Percentiles rank a stretch among this genome's conserved stretches.
These are phyloP conservation scores for Speoplatyrhinus poulsoni DNA, from an alignment of 2,113 vertebrate species.

Conservation along the genomic window DNA sequence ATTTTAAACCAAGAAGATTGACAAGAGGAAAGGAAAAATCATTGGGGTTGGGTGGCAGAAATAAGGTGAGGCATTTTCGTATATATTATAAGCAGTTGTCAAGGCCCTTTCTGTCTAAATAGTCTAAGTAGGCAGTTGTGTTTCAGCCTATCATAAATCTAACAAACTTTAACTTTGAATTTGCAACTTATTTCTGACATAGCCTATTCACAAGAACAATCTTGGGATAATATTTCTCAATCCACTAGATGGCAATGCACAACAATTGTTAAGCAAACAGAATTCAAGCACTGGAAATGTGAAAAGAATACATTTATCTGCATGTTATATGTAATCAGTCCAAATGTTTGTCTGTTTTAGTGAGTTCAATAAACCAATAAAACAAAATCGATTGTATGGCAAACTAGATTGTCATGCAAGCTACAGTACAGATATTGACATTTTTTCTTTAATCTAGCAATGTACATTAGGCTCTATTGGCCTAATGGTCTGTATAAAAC, in stretches of 20 bases:
- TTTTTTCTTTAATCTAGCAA: no score
- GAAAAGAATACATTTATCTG: background rate
- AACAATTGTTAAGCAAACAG: background rate
- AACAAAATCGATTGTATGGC: no score
- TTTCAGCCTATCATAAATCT: no score
- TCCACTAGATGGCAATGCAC: conserved; percentile 28
- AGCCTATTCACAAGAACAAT: background rate
- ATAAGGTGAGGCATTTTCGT: background rate
- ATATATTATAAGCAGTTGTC: background rate
- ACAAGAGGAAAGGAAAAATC: no score
- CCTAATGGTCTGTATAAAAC: no score
- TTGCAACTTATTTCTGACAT: background rate
- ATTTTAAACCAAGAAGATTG: background rate
- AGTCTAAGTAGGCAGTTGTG: no score
- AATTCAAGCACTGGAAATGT: background rate
- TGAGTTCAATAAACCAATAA: background rate
- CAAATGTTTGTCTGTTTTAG: background rate
- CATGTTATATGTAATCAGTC: background rate
- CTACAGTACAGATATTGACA: no score
- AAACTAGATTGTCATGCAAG: background rate
- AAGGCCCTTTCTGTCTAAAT: no score
- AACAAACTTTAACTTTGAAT: background rate
- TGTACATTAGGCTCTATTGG: no score
- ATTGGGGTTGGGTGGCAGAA: background rate
- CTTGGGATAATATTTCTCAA: background rate